These are phyloP conservation scores for Anabacerthia variegaticeps DNA, from an alignment of 2,797 vertebrate genomes.

Conservation along the genomic window DNA sequence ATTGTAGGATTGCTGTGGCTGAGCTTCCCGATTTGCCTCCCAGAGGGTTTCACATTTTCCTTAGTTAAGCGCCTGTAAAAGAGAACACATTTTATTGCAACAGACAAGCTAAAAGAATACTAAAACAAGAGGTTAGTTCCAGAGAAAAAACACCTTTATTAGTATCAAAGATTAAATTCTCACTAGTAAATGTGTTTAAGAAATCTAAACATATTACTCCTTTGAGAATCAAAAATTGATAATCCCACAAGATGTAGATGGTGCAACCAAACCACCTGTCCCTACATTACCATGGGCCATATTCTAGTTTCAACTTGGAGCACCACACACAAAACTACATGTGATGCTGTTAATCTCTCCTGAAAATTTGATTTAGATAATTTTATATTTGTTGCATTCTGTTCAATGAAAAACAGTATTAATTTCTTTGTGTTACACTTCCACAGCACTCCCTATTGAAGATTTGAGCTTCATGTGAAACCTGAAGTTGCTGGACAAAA, in stretches of 20 bases:
- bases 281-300: background rate
- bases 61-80: conserved; percentile 90
- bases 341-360: background rate
- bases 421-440: background rate
- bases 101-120: background rate
- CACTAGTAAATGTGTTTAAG: background rate
- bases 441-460: too few relatives aligned
- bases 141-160: background rate
- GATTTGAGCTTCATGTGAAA: too few relatives aligned
- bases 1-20: conserved; percentile 91
- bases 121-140: background rate
- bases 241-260: background rate
- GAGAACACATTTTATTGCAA: conserved; percentile 20
- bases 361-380: background rate
- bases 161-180: background rate
- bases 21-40: conserved; percentile 88
- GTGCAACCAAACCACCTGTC: background rate
- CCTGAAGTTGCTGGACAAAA: too few relatives aligned
- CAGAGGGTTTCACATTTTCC: conserved; percentile 91
- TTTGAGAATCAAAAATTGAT: background rate
- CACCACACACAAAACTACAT: background rate
- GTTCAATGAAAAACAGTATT: background rate
- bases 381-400: background rate
- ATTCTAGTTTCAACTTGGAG: background rate
- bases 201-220: background rate